Percentiles rank a stretch among this genome's conserved stretches.
phyloP scores from a whole-genome alignment of 2,113 vertebrate genomes.

The Garra rufa region DNA sequence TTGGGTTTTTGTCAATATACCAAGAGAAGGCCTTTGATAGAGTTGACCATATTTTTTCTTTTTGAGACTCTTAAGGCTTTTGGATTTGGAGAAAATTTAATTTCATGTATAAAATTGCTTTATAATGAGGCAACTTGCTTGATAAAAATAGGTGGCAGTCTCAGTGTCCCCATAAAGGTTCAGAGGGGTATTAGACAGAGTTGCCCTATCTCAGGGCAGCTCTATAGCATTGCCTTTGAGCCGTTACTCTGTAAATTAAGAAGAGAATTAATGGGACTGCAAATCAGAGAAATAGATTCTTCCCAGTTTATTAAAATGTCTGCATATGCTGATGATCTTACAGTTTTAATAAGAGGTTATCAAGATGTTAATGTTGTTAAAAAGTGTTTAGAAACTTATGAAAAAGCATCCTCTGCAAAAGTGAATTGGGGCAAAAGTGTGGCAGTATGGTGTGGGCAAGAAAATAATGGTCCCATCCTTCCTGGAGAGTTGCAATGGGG shows the following conservation, averaged over 20 bases:
- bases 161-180: background rate
- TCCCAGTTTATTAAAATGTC: no score
- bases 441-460: no score
- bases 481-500: no score
- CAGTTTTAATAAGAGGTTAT: background rate
- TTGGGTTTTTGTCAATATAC: no score
- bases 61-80: no score
- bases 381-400: background rate
- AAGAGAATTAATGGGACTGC: no score
- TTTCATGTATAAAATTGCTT: background rate
- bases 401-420: background rate
- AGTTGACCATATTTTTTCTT: no score
- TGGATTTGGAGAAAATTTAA: no score
- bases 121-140: background rate
- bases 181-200: background rate
- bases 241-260: background rate
- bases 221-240: background rate
- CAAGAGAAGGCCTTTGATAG: no score
- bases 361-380: background rate
- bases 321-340: background rate
- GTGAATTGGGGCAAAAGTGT: no score
- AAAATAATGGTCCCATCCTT: no score
- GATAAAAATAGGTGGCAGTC: background rate
- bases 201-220: background rate
- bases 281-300: no score